Percentiles rank a stretch among this genome's conserved stretches.
These are phyloP conservation scores for Tangachromis dhanisi DNA, from an alignment of 2,113 vertebrate species.

Conservation along the genomic window DNA sequence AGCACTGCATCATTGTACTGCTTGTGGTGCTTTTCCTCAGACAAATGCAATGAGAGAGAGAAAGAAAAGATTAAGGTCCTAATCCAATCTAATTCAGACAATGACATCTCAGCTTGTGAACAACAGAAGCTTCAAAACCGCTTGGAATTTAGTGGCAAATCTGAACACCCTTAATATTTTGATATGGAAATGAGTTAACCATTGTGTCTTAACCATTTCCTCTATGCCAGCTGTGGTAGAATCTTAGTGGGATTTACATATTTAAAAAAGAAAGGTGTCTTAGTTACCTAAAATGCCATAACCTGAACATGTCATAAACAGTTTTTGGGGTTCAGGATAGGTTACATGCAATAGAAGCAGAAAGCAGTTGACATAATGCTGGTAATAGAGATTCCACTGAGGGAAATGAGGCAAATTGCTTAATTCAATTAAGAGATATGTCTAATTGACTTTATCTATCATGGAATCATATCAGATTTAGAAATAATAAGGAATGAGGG, in stretches of 20 bases:
- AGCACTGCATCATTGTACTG: neutral
- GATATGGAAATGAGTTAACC: neutral
- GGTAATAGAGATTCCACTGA: conserved; percentile 11
- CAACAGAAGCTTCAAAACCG: conserved; percentile 1
- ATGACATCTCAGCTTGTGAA: conserved; percentile 21
- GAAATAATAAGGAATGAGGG: conserved; percentile 39
- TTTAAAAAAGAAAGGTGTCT: neutral
- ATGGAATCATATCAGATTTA: conserved; percentile 29
- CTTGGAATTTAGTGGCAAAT: conserved; percentile 6
- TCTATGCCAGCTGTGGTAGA: neutral
- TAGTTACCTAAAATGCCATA: neutral
- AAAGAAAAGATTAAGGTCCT: conserved; percentile 37
- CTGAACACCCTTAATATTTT: neutral
- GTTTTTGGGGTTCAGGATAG: neutral
- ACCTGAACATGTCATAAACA: neutral
- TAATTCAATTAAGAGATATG: conserved; percentile 45
- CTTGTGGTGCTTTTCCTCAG: neutral
- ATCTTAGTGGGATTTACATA: neutral
- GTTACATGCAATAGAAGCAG: neutral
- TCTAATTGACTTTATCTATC: conserved; percentile 53
- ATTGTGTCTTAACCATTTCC: neutral
- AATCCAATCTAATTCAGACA: conserved; percentile 56
- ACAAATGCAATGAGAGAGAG: conserved; percentile 9
- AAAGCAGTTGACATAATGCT: neutral
- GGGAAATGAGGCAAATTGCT: conserved; percentile 42